Evolutionary conservation across 2,113 vertebrate genomes (phyloP).

Genomic region (Phalacrocorax aristotelis): DNA sequence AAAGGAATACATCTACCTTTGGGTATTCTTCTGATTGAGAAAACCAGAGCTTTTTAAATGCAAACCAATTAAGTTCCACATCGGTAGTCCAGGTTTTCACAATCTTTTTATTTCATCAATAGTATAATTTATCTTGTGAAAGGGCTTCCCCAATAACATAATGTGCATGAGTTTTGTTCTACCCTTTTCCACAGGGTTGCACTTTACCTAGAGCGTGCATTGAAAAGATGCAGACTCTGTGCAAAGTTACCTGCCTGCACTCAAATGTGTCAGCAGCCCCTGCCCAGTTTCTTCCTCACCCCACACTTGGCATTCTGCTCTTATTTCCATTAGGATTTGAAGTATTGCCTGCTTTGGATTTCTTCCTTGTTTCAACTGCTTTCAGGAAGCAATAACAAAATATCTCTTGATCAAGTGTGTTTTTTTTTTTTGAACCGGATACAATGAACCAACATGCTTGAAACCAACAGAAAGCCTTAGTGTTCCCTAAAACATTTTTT

Average conservation of each 20-base stretch:
- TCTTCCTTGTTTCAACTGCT: background rate
- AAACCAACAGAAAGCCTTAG: background rate
- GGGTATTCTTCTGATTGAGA: background rate
- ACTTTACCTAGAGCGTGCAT: background rate
- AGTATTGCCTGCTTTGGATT: background rate
- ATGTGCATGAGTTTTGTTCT: background rate
- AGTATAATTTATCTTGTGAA: background rate
- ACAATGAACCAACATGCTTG: background rate
- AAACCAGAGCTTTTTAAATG: background rate
- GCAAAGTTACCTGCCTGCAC: background rate
- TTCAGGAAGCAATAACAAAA: background rate
- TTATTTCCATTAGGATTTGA: background rate
- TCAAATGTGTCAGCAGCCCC: no score
- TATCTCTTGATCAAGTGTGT: background rate
- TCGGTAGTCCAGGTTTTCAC: background rate
- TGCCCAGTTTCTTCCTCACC: background rate
- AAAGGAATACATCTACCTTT: background rate
- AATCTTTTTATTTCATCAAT: background rate
- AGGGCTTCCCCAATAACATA: background rate
- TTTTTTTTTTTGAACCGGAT: background rate
- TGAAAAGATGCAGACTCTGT: fast-evolving
- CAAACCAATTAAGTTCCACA: background rate
- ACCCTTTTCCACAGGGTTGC: background rate
- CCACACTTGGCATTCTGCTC: background rate
- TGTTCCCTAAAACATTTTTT: background rate